Percentiles rank a stretch among this genome's conserved stretches.
phyloP scores from a whole-genome alignment of 92 coral and sea anemone species.

The Hydrozoanthus gracilis region DNA sequence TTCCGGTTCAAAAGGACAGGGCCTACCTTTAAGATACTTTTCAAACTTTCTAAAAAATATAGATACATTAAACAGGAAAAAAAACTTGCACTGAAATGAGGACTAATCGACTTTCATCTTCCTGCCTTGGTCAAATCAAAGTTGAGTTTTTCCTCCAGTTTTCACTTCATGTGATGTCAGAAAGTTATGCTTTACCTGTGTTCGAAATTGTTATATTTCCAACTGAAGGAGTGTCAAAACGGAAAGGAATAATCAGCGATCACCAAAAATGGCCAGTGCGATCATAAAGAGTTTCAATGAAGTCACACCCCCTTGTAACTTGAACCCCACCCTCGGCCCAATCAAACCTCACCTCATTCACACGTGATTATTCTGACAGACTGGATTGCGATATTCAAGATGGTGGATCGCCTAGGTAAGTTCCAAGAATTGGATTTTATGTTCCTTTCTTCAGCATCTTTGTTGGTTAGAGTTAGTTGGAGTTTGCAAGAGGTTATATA shows the following conservation, averaged over 20 bases:
- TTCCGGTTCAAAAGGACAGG: too few species aligned
- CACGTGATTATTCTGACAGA: slow-evolving; percentile 54
- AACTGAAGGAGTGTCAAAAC: neutral
- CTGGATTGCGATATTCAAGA: slow-evolving; percentile 52
- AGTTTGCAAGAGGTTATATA: neutral
- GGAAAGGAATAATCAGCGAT: slow-evolving; percentile 15
- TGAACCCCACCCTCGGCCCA: slow-evolving; percentile 55
- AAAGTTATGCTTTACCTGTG: too few species aligned
- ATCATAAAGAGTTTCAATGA: neutral
- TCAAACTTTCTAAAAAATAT: too few species aligned
- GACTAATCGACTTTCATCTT: too few species aligned
- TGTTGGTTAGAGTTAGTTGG: neutral
- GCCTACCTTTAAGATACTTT: too few species aligned
- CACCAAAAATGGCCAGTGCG: slow-evolving; percentile 41
- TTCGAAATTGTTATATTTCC: too few species aligned
- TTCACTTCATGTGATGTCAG: too few species aligned
- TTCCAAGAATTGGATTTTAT: slow-evolving; percentile 35
- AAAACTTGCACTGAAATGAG: too few species aligned
- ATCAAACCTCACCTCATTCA: slow-evolving; percentile 26
- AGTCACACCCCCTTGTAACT: slow-evolving; percentile 36
- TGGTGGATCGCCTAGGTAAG: slow-evolving; percentile 94
- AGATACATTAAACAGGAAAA: too few species aligned
- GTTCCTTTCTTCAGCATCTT: neutral
- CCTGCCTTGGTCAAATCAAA: too few species aligned
- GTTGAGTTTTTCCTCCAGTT: too few species aligned